Conservation (phyloP, 2,888 invertebrate genomes). For the Phragmatobia fuliginosa region DNA sequence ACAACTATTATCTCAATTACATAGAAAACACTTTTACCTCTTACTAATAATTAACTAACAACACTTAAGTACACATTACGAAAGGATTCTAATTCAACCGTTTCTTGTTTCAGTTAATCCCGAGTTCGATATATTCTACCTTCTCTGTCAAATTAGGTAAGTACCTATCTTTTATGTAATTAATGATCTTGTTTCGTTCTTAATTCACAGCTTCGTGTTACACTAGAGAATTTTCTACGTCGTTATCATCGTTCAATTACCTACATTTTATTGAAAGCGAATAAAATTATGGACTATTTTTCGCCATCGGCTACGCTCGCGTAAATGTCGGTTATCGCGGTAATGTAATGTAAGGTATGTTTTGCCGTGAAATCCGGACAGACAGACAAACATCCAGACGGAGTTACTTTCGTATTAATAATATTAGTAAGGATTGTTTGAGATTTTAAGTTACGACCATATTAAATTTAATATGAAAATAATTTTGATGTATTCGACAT, state of each 20-base stretch:
- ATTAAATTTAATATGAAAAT: neutral
- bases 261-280: neutral
- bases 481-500: too few relatives aligned
- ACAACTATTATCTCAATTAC: neutral
- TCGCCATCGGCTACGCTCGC: too few relatives aligned
- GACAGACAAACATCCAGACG: too few relatives aligned
- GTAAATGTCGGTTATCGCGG: too few relatives aligned
- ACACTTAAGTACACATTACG: neutral
- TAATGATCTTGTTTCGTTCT: constrained; percentile 37
- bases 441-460: neutral
- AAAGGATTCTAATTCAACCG: constrained; percentile 29
- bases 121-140: constrained; percentile 34
- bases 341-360: too few relatives aligned
- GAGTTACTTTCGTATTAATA: too few relatives aligned
- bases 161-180: constrained; percentile 41
- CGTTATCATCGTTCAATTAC: neutral
- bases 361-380: too few relatives aligned
- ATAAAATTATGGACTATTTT: too few relatives aligned
- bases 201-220: constrained; percentile 26
- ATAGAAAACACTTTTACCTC: neutral
- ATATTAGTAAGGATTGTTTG: too few relatives aligned
- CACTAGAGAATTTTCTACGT: constrained; percentile 12
- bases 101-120: constrained; percentile 45
- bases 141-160: constrained; percentile 44
- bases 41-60: neutral